Evolutionary conservation across 1,140 invertebrate genomes (phyloP), one percentile per base, ranked within the genome.

Genomic region (Belonocnema kinseyi): DNA sequence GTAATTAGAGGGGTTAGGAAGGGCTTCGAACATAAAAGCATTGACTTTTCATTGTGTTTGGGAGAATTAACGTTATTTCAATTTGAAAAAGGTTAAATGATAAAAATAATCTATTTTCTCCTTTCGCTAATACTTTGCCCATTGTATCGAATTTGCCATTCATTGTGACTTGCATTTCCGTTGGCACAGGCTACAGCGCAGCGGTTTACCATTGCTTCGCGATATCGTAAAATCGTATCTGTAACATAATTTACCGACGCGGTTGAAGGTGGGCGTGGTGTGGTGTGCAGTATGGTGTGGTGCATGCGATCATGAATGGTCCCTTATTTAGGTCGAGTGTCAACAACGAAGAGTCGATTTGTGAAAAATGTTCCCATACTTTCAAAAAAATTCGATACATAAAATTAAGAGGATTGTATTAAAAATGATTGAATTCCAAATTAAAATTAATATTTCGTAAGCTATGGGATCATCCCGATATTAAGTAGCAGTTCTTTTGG

Each of bases 141-240:
- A 33, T 26, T 66, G 26, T 12, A 16, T 66, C 16, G 19, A 40
- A 66, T 66, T 66, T 66, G 40, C 12, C 58, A 66, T 66, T 5
- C 58, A 16, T 13, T 66, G 21, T 16, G 12, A 66, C 14, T 66
- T 12, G 58, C 21, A 26, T 66, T 66, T 66, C 11, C 21, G 58
- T 66, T 40, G 21, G 16, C 21, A 21, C 16, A 26, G 58, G 26
- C 26, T 33, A 33, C 40, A 66, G 26, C 58, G 58, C 11, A 40
- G 58, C 21, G 58, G 58, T 66, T 66, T 33, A 66, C 58, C 58
- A 66, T 26, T 66, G 58, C 19, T 66, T 66, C 21, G 58, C 58
- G 58, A 66, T 66, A 66, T 14, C 58, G 58, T 66, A 66, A 66
- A 66, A 66, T 40, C 58, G 58, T 66, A 66, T 66, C 58, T 33